Percentiles rank a stretch among this genome's conserved stretches.
These are phyloP conservation scores for Acanthurus lineatus DNA, from an alignment of 2,797 vertebrate species.

Conservation along the genomic window DNA sequence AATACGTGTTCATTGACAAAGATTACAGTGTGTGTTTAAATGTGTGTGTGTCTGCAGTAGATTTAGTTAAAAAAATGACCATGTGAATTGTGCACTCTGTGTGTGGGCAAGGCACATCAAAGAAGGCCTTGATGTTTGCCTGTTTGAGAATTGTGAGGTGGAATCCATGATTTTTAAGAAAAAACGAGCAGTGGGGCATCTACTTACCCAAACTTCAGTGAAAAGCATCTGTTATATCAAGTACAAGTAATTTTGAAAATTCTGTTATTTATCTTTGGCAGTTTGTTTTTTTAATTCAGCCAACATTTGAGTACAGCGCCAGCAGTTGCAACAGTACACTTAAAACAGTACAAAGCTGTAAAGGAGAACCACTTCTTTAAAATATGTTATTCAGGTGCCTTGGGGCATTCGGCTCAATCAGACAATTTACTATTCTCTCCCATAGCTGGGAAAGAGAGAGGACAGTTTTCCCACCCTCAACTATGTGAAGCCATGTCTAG, in stretches of 20 bases:
- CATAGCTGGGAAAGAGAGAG: conserved; percentile 25
- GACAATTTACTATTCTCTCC: conserved; percentile 24
- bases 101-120: conserved; percentile 26
- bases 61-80: background rate
- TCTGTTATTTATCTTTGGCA: conserved; percentile 7
- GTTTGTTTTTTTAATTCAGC: conserved; percentile 3
- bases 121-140: conserved; percentile 20
- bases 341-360: background rate
- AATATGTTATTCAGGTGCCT: conserved; percentile 15
- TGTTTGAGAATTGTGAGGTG: conserved; percentile 14
- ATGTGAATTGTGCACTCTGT: background rate
- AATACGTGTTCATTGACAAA: conserved; percentile 10
- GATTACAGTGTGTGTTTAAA: conserved; percentile 11
- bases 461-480: conserved; percentile 21
- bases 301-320: background rate
- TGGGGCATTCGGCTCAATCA: conserved; percentile 19
- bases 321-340: background rate
- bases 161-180: conserved; percentile 39
- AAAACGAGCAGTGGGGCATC: conserved; percentile 2
- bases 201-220: background rate
- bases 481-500: conserved; percentile 2
- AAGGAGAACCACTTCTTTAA: conserved; percentile 6
- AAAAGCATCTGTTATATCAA: background rate
- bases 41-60: background rate
- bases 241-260: conserved; percentile 33